These are phyloP conservation scores for Clanis bilineata DNA, from an alignment of 2,888 invertebrate species.

Conservation along the genomic window DNA sequence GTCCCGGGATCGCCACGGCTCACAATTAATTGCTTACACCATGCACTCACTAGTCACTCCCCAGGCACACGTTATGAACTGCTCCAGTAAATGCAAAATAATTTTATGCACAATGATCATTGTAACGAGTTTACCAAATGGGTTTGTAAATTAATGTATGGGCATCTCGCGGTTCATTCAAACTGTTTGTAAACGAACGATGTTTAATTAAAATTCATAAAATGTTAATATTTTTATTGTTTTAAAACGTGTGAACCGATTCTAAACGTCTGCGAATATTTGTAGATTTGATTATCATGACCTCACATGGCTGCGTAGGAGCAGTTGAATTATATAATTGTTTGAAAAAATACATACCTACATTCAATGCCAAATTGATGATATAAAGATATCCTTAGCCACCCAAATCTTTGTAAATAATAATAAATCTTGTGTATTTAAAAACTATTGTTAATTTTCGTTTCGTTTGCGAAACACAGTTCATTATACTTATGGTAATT, in stretches of 20 bases:
- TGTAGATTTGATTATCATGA: background rate
- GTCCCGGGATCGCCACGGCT: constrained; percentile 50
- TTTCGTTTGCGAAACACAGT: background rate
- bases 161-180: background rate
- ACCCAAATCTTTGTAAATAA: background rate
- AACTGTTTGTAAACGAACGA: background rate
- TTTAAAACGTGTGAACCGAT: background rate
- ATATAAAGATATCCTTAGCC: background rate
- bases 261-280: background rate
- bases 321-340: background rate
- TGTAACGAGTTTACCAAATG: background rate
- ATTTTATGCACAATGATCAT: constrained; percentile 52
- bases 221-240: background rate
- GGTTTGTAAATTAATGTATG: background rate
- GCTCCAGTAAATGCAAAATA: constrained; percentile 71
- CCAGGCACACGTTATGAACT: constrained; percentile 70
- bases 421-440: background rate
- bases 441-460: background rate
- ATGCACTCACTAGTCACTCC: constrained; percentile 67
- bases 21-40: constrained; percentile 73
- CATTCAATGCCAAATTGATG: background rate
- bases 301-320: background rate
- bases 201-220: background rate
- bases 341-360: no score
- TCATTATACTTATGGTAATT: background rate